These are phyloP conservation scores for Ceyx melanurus DNA, from an alignment of 2,113 vertebrate genomes.

Conservation along the genomic window DNA sequence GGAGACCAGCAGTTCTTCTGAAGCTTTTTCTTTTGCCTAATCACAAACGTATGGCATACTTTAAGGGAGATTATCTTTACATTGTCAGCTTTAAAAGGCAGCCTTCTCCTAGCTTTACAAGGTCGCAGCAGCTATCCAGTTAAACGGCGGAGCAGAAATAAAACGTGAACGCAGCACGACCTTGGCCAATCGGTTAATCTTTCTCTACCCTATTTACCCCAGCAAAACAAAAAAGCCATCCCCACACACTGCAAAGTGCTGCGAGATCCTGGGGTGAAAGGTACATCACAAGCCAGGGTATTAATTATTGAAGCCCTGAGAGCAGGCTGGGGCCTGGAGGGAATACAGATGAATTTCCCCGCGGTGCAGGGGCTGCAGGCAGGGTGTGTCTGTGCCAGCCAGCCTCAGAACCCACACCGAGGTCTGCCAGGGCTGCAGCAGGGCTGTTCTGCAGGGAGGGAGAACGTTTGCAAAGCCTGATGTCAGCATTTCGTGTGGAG, in stretches of 20 bases:
- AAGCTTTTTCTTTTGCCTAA: constrained; percentile 7
- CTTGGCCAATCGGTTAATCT: constrained; percentile 44
- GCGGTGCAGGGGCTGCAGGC: neutral
- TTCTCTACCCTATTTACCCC: constrained; percentile 14
- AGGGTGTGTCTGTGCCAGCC: accelerated
- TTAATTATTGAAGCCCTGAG: constrained; percentile 40
- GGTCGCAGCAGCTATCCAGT: constrained; percentile 16
- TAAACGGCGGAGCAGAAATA: neutral
- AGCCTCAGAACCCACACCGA: accelerated
- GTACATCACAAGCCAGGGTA: neutral
- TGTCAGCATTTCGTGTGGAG: neutral
- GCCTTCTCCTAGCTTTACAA: constrained; percentile 1
- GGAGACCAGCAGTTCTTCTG: neutral
- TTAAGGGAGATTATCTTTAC: constrained; percentile 40
- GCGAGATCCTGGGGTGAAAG: constrained; percentile 31
- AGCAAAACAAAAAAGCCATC: constrained; percentile 17
- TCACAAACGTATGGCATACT: constrained; percentile 29
- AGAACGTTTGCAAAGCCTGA: neutral
- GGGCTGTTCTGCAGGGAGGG: neutral
- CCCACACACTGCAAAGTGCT: neutral
- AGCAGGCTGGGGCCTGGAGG: neutral
- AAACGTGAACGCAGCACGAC: neutral
- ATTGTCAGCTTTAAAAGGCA: constrained; percentile 10
- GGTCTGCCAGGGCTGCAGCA: neutral
- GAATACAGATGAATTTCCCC: neutral